Evolutionary conservation across 1,140 invertebrate genomes (phyloP), one percentile per base, ranked within the genome.

Genomic region (Brachionus calyciflorus): DNA sequence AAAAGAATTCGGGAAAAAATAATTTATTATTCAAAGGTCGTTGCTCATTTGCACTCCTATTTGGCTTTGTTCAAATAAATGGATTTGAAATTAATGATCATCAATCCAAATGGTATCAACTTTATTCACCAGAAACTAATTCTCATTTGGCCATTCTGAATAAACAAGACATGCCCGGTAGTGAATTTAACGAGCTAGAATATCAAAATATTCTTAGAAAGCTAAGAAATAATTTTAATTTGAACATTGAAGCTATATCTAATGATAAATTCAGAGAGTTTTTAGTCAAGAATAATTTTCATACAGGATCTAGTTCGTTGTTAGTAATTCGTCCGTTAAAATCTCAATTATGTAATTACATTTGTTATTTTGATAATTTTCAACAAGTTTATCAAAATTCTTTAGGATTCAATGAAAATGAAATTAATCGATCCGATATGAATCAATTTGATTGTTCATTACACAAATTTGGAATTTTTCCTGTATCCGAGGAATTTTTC

Each of bases 81-180:
- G 69, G 69, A 5, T 73, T 24, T 51, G 17, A 49, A 49, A 51
- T 51, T 1, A 24, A 49, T 41, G 24, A 26, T 9, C 14, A 14
- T 4, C 10, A 30, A 24, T 17, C 26, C 44, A 55, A 55, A 49
- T 73, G 69, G 44, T 6, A 21, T 26, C 46, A 73, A 14, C 6
- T 73, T 12, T 73, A 51, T 73, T 73, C 69, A 26, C 69, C 69
- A 14, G 69, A 73, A 41, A 51, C 46, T 4, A 73, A 73, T 41
- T 49, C 69, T 1, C 41, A 51, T 26, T 14, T 73, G 1, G 21
- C 44, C n/a, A 41, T 73, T 26, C 3, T 24, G 24, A 65, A 65
- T 24, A 41, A 65, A 12, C n/a, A 65, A 26, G 24, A 65, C 1
- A 17, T 19, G 33, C 9, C 33, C 19, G 37, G 10, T 37, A 10